phyloP scores from a whole-genome alignment of 1,140 invertebrate species.

The Lineus longissimus region DNA sequence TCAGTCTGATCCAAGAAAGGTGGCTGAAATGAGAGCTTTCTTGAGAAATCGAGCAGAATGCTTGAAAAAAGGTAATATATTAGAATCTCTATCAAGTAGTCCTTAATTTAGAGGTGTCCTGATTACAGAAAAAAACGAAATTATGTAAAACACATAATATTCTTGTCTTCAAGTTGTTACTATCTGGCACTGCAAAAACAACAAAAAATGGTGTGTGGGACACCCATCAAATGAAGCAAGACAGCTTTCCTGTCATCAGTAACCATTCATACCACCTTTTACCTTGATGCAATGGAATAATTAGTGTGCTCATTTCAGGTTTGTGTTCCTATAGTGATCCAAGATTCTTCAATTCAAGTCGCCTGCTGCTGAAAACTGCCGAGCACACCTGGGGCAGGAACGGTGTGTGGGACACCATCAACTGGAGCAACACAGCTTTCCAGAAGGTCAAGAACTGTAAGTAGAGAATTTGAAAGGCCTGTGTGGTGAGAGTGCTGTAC shows the following conservation, averaged over 20 bases:
- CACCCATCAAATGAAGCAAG: too few species aligned
- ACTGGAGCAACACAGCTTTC: slow-evolving; percentile 38
- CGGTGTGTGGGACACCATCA: slow-evolving; percentile 27
- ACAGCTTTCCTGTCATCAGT: too few species aligned
- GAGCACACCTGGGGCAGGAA: slow-evolving; percentile 43
- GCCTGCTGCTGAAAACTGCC: slow-evolving; percentile 34
- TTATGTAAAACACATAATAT: too few species aligned
- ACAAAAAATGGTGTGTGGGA: too few species aligned
- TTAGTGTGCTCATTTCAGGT: too few species aligned
- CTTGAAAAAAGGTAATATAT: slow-evolving; percentile 20
- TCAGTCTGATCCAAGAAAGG: slow-evolving; percentile 41
- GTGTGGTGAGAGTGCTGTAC: not conserved
- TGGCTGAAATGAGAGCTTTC: slow-evolving; percentile 30
- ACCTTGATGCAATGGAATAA: too few species aligned
- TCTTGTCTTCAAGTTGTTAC: too few species aligned
- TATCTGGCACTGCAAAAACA: too few species aligned
- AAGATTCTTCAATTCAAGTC: slow-evolving; percentile 24
- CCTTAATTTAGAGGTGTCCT: not conserved
- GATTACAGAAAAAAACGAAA: too few species aligned
- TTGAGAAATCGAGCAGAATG: slow-evolving; percentile 27
- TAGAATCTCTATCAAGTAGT: not conserved
- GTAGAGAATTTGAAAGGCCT: not conserved
- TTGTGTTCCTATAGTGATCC: too few species aligned
- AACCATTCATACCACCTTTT: too few species aligned
- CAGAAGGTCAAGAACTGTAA: slow-evolving; percentile 26